Evolutionary conservation across 2,888 invertebrate genomes (phyloP), one percentile per base, ranked within the genome.

Genomic region (Plebejus argus): DNA sequence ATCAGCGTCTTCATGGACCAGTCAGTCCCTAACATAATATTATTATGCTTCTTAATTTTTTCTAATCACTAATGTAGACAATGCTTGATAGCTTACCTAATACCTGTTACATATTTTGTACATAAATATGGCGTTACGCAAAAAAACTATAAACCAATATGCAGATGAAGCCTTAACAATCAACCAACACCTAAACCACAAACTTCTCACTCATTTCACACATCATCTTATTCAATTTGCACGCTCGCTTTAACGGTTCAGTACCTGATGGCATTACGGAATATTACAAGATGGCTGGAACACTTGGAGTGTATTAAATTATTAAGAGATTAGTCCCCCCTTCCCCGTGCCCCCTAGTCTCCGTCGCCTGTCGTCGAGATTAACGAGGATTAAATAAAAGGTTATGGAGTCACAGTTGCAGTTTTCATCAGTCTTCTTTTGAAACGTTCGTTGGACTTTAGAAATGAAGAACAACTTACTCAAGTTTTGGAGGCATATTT

Each of bases 251-350:
- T 61, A 66, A 66, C 66, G 28, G 28, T 28, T 33, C 28, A 66
- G 28, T 66, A 66, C 66, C 61, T 66, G 61, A 61, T 23, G 28
- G 5, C 66, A 66, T 28, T 28, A 66, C 23, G 28, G 28, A 28
- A 66, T 66, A 66, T 66, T 66, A 66, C 66, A 66, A 66, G 66
- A 66, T 66, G 66, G 66, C 66, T 66, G 61, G 20, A 66, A 15
- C 28, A 66, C 66, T 66, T 66, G 1, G 66, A 66, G 66, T 33
- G 66, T 66, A 66, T 66, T 66, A 66, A 66, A 66, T 66, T 66
- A 66, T 66, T 66, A 66, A 66, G 66, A 66, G 66, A 33, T 66
- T 66, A 61, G 28, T 20, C 28, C 18, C 66, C 58, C 20, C 8
- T 1, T 0, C 66, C 8, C 66, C 66, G 8, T 2, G 0, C 20